A percentile compares a stretch with the other conserved stretches of the same genome.
These are phyloP conservation scores for Camelus dromedarius DNA, from an alignment of 2,113 vertebrate genomes.

Conservation along the genomic window DNA sequence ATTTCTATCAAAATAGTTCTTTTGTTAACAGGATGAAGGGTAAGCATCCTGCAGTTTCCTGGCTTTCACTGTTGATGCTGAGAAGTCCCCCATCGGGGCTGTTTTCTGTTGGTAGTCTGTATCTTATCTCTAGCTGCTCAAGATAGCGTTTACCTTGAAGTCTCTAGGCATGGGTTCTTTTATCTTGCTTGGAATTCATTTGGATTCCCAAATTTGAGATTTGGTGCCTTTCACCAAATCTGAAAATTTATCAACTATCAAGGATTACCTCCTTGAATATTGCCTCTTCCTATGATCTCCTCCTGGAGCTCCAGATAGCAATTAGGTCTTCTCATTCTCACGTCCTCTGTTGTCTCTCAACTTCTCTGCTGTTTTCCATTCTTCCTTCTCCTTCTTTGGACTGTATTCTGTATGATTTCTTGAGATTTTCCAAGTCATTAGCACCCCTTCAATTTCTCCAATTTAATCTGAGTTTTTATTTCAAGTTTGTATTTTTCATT, in stretches of 20 bases:
- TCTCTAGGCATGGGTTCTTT: background rate
- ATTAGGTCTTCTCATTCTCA: background rate
- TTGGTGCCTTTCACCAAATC: background rate
- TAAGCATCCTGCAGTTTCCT: background rate
- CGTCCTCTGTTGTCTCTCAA: background rate
- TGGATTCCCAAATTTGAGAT: background rate
- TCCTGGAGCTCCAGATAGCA: background rate
- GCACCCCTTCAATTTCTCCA: background rate
- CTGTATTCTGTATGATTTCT: background rate
- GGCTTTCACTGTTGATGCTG: background rate
- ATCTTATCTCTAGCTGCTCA: background rate
- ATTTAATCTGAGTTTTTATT: background rate
- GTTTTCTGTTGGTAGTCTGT: background rate
- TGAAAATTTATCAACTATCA: background rate
- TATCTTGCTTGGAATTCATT: background rate
- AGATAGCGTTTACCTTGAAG: background rate
- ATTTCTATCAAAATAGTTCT: background rate
- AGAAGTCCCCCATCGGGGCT: background rate
- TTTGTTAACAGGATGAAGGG: background rate
- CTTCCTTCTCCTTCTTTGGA: background rate
- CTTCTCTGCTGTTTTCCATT: background rate
- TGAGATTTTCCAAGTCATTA: background rate
- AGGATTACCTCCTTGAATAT: background rate
- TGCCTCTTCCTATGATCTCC: background rate
- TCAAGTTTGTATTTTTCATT: conserved; percentile 1